Evolutionary conservation across 2,797 vertebrate species (phyloP).

Genomic region (Leptodactylus fallax): DNA sequence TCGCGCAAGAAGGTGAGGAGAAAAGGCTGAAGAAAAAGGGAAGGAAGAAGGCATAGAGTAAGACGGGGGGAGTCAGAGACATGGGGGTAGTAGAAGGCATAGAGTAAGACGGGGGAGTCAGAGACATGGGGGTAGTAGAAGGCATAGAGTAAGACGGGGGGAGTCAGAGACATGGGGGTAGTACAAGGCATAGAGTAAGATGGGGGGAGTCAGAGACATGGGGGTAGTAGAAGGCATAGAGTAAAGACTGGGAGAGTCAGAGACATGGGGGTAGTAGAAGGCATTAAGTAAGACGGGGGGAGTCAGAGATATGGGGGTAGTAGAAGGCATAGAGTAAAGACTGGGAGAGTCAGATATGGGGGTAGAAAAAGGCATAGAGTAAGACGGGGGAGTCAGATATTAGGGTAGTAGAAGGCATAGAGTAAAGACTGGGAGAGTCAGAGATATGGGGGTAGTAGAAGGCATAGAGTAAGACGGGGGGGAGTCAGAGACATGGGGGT

Average conservation of each 20-base stretch:
- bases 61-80: background rate
- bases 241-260: no score
- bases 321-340: conserved; percentile 24
- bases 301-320: background rate
- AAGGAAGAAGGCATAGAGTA: background rate
- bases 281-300: no score
- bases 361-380: background rate
- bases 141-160: no score
- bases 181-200: no score
- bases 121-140: background rate
- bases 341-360: background rate
- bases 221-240: no score
- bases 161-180: no score
- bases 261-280: no score
- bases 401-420: background rate
- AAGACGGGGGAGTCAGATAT: background rate
- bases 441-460: background rate
- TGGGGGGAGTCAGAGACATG: no score
- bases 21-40: no score
- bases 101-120: background rate
- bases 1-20: background rate
- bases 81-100: background rate
- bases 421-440: no score
- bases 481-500: no score
- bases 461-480: background rate